phyloP scores from a whole-genome alignment of 2,113 vertebrate species.

The Promerops cafer region DNA sequence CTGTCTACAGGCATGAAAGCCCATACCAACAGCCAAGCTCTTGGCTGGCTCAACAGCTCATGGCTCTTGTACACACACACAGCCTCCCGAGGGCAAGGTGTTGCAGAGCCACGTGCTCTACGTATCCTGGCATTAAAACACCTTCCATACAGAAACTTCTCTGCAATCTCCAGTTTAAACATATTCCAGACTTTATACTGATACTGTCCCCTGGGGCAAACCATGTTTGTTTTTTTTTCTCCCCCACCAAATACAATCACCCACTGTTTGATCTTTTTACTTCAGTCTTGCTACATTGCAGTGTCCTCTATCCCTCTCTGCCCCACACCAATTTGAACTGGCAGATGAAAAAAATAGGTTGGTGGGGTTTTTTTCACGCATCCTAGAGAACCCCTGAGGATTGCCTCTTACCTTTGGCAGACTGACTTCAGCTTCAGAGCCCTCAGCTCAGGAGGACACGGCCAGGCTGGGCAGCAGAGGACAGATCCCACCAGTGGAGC shows the following conservation, averaged over 20 bases:
- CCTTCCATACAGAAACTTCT: neutral
- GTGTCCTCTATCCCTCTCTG: neutral
- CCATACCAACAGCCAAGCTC: neutral
- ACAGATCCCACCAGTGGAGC: fast-evolving
- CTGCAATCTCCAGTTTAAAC: neutral
- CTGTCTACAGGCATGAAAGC: neutral
- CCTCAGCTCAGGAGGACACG: fast-evolving
- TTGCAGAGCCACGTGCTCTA: fast-evolving
- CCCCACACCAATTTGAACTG: neutral
- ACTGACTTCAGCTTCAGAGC: neutral
- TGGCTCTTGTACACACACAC: neutral
- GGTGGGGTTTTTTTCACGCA: neutral
- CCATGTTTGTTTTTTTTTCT: no score
- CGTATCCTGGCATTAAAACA: neutral
- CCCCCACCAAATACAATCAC: neutral
- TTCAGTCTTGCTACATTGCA: neutral
- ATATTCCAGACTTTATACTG: neutral
- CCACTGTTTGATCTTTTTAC: neutral
- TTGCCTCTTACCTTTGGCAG: neutral
- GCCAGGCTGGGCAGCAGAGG: neutral
- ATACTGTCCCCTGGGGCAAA: neutral
- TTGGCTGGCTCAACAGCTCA: no score
- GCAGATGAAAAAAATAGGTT: neutral
- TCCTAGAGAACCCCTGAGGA: neutral
- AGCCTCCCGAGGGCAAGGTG: neutral